phyloP scores from a whole-genome alignment of 2,113 vertebrate species.

The Muntiacus reevesi region DNA sequence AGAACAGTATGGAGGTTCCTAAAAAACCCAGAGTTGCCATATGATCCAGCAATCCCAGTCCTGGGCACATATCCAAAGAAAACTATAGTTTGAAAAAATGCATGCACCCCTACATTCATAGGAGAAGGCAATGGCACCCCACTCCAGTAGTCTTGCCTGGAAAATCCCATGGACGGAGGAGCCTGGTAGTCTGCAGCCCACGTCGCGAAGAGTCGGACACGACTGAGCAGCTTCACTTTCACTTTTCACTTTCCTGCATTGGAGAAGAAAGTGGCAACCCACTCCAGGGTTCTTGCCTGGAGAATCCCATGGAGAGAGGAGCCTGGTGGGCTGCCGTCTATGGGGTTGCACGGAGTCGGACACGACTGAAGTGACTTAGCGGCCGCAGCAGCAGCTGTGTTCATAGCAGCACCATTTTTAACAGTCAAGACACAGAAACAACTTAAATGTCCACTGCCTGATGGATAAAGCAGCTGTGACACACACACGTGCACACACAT shows the following conservation, averaged over 20 bases:
- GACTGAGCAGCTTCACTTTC: neutral
- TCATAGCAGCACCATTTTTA: neutral
- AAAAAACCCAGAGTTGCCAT: neutral
- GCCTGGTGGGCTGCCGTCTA: neutral
- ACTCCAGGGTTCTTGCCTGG: neutral
- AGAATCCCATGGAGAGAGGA: accelerated
- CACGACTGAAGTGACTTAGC: accelerated
- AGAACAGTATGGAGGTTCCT: neutral
- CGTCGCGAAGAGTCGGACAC: accelerated
- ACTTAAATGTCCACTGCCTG: neutral
- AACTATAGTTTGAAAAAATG: neutral
- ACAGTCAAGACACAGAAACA: neutral
- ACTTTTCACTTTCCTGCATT: neutral
- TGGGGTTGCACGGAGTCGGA: accelerated
- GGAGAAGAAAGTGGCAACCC: neutral
- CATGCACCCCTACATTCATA: neutral
- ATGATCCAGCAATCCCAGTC: neutral
- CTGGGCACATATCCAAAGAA: neutral
- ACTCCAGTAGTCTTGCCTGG: neutral
- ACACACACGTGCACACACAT: no score
- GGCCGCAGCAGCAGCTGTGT: neutral
- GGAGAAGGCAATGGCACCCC: neutral
- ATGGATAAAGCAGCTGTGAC: neutral
- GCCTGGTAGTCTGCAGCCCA: neutral
- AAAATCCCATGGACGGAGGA: neutral